Percentiles rank a stretch among this genome's conserved stretches.
Conservation (phyloP, 2,888 invertebrate genomes). For the Bombyx huttoni region DNA sequence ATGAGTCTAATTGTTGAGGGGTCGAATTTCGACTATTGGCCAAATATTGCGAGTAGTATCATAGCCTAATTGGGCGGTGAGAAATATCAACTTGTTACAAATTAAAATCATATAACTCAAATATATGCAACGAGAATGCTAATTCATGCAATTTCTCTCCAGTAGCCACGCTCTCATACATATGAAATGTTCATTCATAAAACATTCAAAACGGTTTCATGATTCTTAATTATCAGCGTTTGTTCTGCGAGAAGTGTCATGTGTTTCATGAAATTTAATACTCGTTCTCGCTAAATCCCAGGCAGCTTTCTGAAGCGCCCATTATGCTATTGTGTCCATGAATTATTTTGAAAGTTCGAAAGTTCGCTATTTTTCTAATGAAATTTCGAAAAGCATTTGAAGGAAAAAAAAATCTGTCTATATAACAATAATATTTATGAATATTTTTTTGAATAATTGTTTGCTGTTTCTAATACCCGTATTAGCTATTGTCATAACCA, state of each 20-base stretch:
- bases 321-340: background rate
- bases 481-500: no score
- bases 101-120: conserved; percentile 12
- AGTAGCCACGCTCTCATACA: conserved; percentile 64
- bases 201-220: conserved; percentile 69
- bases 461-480: no score
- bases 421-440: no score
- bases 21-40: no score
- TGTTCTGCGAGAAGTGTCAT: conserved; percentile 51
- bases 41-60: no score
- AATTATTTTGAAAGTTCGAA: no score
- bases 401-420: no score
- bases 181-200: conserved; percentile 66
- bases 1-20: no score
- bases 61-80: no score
- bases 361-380: no score
- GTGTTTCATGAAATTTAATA: conserved; percentile 21
- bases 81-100: background rate
- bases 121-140: conserved; percentile 57
- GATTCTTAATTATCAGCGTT: conserved; percentile 66
- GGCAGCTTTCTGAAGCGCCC: background rate
- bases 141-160: conserved; percentile 58
- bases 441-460: no score
- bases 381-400: no score
- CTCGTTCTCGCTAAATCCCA: conserved; percentile 7